Conservation (phyloP, 2,797 vertebrate species). For the Sebastes itinus region DNA sequence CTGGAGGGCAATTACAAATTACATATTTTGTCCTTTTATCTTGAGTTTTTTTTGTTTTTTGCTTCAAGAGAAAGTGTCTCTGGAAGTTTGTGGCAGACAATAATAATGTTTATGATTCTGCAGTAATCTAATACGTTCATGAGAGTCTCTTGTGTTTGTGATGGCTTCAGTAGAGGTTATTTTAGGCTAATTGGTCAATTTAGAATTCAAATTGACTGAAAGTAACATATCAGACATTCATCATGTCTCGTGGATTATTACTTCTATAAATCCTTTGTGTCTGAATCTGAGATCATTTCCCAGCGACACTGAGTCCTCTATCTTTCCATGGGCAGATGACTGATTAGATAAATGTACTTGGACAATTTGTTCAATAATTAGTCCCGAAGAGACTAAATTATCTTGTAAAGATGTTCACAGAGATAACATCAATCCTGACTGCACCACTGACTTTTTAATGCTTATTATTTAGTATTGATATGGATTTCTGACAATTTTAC, state of each 20-base stretch:
- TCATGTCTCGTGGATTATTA: not conserved
- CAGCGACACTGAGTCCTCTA: not conserved
- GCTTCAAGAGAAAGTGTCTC: not conserved
- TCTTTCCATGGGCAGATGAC: not conserved
- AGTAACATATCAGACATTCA: not conserved
- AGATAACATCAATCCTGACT: not conserved
- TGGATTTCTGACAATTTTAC: not conserved
- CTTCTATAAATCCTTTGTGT: not conserved
- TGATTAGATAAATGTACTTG: slow-evolving; percentile 1
- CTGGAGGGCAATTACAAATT: not conserved
- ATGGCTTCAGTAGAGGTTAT: not conserved
- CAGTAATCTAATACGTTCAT: not conserved
- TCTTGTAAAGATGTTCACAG: not conserved
- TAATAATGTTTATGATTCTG: not conserved
- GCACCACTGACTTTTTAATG: not conserved
- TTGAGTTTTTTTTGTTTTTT: not conserved
- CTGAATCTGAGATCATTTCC: not conserved
- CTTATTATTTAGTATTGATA: not conserved
- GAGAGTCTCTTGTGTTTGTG: not conserved
- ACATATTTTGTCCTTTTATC: not conserved
- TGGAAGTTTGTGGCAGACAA: not conserved
- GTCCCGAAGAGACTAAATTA: not conserved
- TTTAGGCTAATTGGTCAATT: not conserved
- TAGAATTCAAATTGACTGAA: not conserved
- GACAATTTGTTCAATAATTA: not conserved